Percentiles rank a stretch among this genome's conserved stretches.
These are phyloP conservation scores for Sinocyclocheilus anshuiensis DNA, from an alignment of 2,113 vertebrate genomes.

Conservation along the genomic window DNA sequence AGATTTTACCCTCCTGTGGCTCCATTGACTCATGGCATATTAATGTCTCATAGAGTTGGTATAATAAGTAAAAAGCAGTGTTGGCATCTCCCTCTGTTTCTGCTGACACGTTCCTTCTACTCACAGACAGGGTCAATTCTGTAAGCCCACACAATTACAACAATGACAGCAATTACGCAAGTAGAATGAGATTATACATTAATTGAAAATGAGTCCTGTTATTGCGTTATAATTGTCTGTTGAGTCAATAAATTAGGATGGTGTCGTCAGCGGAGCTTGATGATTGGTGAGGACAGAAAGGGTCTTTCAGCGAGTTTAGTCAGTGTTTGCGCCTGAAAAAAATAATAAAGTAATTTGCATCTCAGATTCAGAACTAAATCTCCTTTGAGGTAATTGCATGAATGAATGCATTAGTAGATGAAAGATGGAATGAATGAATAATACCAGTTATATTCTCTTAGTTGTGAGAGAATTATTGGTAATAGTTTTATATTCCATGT, in stretches of 20 bases:
- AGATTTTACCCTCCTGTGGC: not conserved
- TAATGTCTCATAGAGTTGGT: conserved; percentile 18
- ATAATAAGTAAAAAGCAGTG: conserved; percentile 32
- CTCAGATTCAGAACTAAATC: conserved; percentile 14
- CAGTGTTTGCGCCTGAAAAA: conserved; percentile 10
- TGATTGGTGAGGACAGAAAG: conserved; percentile 8
- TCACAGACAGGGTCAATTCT: conserved; percentile 19
- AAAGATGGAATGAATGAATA: not conserved
- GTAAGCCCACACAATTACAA: conserved; percentile 42
- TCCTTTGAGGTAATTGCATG: not conserved
- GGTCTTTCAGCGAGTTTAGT: not conserved
- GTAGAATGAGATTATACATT: conserved; percentile 50
- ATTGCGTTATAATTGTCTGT: conserved; percentile 49
- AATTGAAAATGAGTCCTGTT: conserved; percentile 50
- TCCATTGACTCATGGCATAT: not conserved
- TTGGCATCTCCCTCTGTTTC: conserved; percentile 23
- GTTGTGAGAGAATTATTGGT: not conserved
- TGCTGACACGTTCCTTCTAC: conserved; percentile 8
- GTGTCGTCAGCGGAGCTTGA: conserved; percentile 7
- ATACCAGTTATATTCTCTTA: not conserved
- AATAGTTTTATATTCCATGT: not conserved
- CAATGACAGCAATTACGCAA: conserved; percentile 42
- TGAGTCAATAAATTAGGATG: conserved; percentile 47
- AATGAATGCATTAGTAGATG: not conserved
- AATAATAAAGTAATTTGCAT: conserved; percentile 8